These are phyloP conservation scores for Pelosia muscerda DNA, from an alignment of 2,888 invertebrate species.

Conservation along the genomic window DNA sequence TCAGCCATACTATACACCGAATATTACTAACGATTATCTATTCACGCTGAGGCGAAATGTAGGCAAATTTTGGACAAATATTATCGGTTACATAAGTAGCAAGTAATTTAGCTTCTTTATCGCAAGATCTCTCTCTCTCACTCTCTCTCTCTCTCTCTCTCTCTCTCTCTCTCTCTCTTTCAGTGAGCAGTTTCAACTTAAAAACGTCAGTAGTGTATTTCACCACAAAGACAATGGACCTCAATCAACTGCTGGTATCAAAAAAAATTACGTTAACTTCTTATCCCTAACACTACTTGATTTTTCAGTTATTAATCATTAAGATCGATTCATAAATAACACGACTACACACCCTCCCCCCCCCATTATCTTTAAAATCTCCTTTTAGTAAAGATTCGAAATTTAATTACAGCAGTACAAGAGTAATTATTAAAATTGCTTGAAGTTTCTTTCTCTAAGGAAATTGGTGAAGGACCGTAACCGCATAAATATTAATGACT, in stretches of 20 bases:
- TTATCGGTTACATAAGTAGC: background rate
- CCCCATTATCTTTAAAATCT: too few species aligned
- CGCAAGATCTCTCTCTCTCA: background rate
- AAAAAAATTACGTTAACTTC: too few species aligned
- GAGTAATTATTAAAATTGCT: background rate
- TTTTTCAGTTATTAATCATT: too few species aligned
- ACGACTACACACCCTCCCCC: too few species aligned
- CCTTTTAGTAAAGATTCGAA: background rate
- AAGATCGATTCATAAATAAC: too few species aligned
- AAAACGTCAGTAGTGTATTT: background rate
- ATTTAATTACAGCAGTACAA: background rate
- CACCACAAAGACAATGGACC: background rate
- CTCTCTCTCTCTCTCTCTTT: background rate
- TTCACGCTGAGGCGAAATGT: background rate
- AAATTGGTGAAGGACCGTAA: background rate
- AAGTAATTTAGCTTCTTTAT: background rate
- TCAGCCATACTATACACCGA: too few species aligned
- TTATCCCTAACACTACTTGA: too few species aligned
- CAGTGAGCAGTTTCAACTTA: background rate
- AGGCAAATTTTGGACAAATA: background rate
- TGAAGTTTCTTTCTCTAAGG: background rate
- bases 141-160: background rate
- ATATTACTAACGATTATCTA: too few species aligned
- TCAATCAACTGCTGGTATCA: too few species aligned
- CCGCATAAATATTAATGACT: slow-evolving; percentile 36